Conservation (phyloP, 2,797 vertebrate species). For the Hippoglossus hippoglossus region DNA sequence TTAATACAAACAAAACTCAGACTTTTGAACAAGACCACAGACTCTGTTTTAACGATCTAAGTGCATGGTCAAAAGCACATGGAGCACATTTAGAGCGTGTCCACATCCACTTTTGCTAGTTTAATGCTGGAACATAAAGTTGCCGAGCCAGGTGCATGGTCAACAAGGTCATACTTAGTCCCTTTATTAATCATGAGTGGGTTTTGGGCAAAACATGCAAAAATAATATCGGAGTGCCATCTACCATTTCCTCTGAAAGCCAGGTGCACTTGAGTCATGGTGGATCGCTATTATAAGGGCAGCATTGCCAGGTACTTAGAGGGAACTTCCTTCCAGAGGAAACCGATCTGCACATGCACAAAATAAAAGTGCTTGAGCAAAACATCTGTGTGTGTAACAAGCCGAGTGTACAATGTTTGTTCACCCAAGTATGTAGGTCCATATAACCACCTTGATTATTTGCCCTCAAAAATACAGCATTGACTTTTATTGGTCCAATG, state of each 20-base stretch:
- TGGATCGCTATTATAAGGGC: not conserved
- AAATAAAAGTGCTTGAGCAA: not conserved
- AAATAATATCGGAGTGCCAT: not conserved
- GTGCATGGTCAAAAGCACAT: not conserved
- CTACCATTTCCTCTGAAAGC: not conserved
- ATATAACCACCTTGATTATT: too few relatives aligned
- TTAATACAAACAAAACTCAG: constrained; percentile 30
- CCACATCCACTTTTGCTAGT: not conserved
- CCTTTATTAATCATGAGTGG: not conserved
- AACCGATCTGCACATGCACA: not conserved
- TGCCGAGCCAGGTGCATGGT: not conserved
- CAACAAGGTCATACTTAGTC: not conserved
- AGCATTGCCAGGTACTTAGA: not conserved
- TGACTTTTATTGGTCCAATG: not conserved
- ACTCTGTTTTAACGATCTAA: not conserved
- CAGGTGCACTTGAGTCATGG: not conserved
- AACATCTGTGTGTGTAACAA: too few relatives aligned
- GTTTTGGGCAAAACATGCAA: not conserved
- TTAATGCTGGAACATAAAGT: not conserved
- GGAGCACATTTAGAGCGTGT: not conserved
- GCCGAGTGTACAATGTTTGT: not conserved
- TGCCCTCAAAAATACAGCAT: too few relatives aligned
- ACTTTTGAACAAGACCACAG: not conserved
- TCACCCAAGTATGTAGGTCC: too few relatives aligned
- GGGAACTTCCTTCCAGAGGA: not conserved